A percentile compares a stretch with the other conserved stretches of the same genome.
These are phyloP conservation scores for Sphaeramia orbicularis DNA, from an alignment of 2,797 vertebrate species.

Conservation along the genomic window DNA sequence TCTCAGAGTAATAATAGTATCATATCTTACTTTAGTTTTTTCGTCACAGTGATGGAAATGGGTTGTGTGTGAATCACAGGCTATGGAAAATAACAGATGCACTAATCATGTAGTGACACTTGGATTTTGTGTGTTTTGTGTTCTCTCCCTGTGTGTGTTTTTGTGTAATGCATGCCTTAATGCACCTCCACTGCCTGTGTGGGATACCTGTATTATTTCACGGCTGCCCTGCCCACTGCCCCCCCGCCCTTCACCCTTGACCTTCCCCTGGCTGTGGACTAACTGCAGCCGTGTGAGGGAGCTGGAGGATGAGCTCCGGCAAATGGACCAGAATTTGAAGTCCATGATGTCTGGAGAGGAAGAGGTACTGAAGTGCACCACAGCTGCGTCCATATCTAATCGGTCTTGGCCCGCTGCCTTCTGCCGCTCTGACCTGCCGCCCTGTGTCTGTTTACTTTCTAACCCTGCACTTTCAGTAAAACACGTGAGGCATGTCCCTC, in stretches of 20 bases:
- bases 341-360: constrained; percentile 97
- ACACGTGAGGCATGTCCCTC: constrained; percentile 6
- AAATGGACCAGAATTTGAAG: constrained; percentile 98
- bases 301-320: constrained; percentile 94
- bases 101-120: constrained; percentile 59
- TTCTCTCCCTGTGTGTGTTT: constrained; percentile 60
- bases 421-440: constrained; percentile 58
- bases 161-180: constrained; percentile 75
- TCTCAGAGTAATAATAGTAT: too few relatives aligned
- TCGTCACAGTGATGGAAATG: too few relatives aligned
- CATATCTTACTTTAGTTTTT: too few relatives aligned
- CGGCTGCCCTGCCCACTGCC: constrained; percentile 37
- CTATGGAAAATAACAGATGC: neutral
- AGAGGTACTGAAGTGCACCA: constrained; percentile 88
- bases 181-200: constrained; percentile 53
- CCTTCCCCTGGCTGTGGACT: constrained; percentile 69
- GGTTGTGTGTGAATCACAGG: constrained; percentile 3
- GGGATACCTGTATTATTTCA: constrained; percentile 61
- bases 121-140: constrained; percentile 39
- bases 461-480: constrained; percentile 42
- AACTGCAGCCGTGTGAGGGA: constrained; percentile 91
- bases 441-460: constrained; percentile 51
- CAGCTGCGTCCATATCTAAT: constrained; percentile 23
- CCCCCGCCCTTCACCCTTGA: constrained; percentile 37
- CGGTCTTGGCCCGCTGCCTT: constrained; percentile 25